A percentile compares a stretch with the other conserved stretches of the same genome.
phyloP scores from a whole-genome alignment of 2,113 vertebrate genomes.

The Tragelaphus buxtoni region DNA sequence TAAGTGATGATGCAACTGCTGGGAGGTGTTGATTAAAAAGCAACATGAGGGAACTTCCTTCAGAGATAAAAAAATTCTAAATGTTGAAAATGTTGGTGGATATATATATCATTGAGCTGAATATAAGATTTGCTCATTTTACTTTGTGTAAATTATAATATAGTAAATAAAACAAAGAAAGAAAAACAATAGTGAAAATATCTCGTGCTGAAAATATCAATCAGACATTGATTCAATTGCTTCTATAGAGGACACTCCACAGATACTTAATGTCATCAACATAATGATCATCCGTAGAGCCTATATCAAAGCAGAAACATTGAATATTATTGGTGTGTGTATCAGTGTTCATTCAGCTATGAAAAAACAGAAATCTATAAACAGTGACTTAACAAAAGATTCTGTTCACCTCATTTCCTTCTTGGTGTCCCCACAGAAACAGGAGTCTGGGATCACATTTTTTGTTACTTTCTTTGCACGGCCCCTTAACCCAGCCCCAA shows the following conservation, averaged over 20 bases:
- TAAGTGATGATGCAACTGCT: too few species aligned
- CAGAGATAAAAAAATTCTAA: not conserved
- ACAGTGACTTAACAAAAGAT: not conserved
- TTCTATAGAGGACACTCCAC: too few species aligned
- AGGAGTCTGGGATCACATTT: too few species aligned
- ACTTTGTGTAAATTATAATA: not conserved
- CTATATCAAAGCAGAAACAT: not conserved
- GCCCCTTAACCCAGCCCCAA: rapidly evolving
- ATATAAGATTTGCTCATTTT: not conserved
- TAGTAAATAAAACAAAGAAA: not conserved
- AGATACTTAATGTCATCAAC: not conserved
- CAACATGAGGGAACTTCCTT: not conserved
- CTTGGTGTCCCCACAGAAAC: rapidly evolving
- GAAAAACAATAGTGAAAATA: not conserved
- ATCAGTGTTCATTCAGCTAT: rapidly evolving
- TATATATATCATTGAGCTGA: not conserved
- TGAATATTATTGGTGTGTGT: too few species aligned
- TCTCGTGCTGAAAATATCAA: not conserved
- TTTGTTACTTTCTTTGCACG: not conserved
- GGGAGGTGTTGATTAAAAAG: not conserved
- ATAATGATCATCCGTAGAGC: not conserved
- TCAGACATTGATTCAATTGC: not conserved
- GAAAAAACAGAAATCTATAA: not conserved
- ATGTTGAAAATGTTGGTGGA: rapidly evolving
- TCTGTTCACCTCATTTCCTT: not conserved